Base-by-base conservation (phyloP, 2,888 invertebrate species). In the Hydroisotoma schaefferi region DNA sequence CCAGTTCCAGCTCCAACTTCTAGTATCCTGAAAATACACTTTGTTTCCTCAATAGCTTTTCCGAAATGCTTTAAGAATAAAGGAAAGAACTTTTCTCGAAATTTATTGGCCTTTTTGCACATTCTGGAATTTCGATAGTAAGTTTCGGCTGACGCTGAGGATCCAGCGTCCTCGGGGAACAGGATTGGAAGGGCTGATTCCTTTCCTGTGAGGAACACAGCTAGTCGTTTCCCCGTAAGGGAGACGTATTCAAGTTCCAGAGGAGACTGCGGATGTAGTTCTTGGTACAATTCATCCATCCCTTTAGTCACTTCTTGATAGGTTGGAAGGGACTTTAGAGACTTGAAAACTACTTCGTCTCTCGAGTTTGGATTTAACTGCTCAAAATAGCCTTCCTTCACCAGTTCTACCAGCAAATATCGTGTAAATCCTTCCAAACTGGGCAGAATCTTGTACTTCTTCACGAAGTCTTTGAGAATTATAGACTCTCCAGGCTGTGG, bases 111-210 rank as follows among this genome's bases (percentile, higher is more conserved):
- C 2, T 5, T 2, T 15, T 22, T 12, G 20, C 37, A 38, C 25
- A 40, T 25, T 20, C 27, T 23, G 23, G 53, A 8, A 8, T 29
- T 26, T 22, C 28, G 33, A 38, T 59, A 59, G 18, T 47, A 29
- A 18, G 28, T 26, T 27, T 54, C 54, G 1, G 59, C 59, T 20
- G 53, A 54, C 12, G 43, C 47, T 5, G 18, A 8, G 6, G 23
- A 22, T 48, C 38, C 29, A 2, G 59, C 29, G 23, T 59, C 53
- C 40, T 65, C 54, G 1, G 64, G 64, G 26, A 64, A 64, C 8
- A 64, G 29, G 43, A 61, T 57, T 4, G 49, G 33, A 4, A 60
- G 55, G 1, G 59, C 57, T 4, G 59, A 51, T 20, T 54, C 33
- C 20, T 59, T 54, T 2, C 59, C 63, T 54, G 37, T 25, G 5